A percentile compares a stretch with the other conserved stretches of the same genome.
Evolutionary conservation across 2,113 vertebrate genomes (phyloP).

Genomic region (Sprattus sprattus): DNA sequence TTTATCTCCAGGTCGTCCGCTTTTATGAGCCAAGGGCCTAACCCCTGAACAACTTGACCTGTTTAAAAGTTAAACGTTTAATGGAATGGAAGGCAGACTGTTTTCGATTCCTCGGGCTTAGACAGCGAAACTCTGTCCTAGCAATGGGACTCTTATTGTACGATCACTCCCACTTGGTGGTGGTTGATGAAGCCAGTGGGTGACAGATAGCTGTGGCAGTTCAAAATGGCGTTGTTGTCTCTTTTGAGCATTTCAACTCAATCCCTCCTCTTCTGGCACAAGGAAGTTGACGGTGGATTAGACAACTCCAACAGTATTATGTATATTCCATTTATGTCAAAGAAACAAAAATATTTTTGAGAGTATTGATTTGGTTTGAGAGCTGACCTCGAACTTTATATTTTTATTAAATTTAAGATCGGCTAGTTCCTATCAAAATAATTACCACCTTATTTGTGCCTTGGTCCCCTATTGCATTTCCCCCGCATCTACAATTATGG

Average conservation of each 20-base stretch:
- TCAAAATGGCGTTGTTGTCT: neutral
- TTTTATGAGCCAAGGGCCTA: neutral
- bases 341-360: slow-evolving; percentile 33
- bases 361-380: slow-evolving; percentile 37
- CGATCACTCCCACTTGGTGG: neutral
- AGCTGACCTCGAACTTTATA: slow-evolving; percentile 37
- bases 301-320: neutral
- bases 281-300: neutral
- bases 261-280: neutral
- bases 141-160: neutral
- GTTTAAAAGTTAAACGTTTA: neutral
- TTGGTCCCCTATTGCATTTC: slow-evolving; percentile 11
- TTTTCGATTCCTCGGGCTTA: neutral
- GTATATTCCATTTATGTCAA: neutral
- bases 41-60: slow-evolving; percentile 11
- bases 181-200: neutral
- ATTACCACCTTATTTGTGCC: neutral
- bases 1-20: neutral
- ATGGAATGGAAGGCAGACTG: neutral
- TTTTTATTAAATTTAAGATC: slow-evolving; percentile 29
- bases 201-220: neutral
- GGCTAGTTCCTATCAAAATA: slow-evolving; percentile 30
- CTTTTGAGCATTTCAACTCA: neutral
- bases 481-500: slow-evolving; percentile 16
- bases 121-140: neutral